phyloP scores from a whole-genome alignment of 2,113 vertebrate species.

The Eonycteris spelaea region DNA sequence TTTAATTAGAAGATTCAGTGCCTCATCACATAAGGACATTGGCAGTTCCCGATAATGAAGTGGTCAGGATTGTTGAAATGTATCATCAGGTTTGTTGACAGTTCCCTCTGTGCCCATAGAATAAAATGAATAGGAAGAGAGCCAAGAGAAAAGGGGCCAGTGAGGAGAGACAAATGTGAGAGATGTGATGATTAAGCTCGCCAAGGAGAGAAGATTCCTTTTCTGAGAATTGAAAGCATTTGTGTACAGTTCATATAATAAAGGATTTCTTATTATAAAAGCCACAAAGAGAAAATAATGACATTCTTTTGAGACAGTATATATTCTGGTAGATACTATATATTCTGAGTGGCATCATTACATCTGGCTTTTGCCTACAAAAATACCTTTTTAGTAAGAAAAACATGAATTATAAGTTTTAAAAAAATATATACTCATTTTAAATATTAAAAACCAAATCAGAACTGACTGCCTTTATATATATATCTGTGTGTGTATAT shows the following conservation, averaged over 20 bases:
- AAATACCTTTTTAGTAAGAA: constrained; percentile 19
- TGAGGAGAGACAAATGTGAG: constrained; percentile 70
- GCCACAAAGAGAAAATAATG: constrained; percentile 78
- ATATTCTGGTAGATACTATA: constrained; percentile 68
- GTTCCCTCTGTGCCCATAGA: constrained; percentile 72
- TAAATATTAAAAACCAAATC: constrained; percentile 37
- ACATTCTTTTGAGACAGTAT: constrained; percentile 70
- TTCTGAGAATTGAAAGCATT: constrained; percentile 74
- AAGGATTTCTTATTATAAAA: constrained; percentile 78
- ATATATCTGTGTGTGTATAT: too few species aligned
- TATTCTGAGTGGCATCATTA: constrained; percentile 26
- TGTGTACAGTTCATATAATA: constrained; percentile 76
- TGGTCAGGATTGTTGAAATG: constrained; percentile 70
- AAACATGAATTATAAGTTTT: constrained; percentile 36
- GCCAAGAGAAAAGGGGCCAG: constrained; percentile 62
- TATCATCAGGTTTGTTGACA: constrained; percentile 73
- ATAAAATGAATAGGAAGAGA: constrained; percentile 73
- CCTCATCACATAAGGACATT: constrained; percentile 76
- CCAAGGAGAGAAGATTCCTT: constrained; percentile 57
- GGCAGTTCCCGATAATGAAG: constrained; percentile 76
- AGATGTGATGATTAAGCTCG: constrained; percentile 69
- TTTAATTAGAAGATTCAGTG: constrained; percentile 76
- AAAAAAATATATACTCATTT: constrained; percentile 21
- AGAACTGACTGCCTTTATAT: background rate
- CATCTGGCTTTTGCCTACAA: constrained; percentile 42